Evolutionary conservation across 2,888 invertebrate genomes (phyloP).

Genomic region (Lithophane socia): DNA sequence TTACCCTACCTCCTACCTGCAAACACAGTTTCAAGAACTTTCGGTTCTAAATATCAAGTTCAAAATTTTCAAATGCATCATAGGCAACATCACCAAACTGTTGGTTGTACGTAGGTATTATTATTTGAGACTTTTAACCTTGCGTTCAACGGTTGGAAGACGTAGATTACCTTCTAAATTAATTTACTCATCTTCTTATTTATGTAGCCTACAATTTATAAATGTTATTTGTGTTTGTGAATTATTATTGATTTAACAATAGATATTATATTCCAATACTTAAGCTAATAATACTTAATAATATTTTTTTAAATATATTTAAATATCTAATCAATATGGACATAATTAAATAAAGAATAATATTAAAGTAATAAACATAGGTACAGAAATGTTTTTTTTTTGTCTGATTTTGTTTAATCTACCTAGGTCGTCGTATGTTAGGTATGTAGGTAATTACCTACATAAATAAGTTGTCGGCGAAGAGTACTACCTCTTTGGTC

Average conservation of each 20-base stretch:
- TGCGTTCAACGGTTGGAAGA: constrained; percentile 40
- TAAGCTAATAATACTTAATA: not conserved
- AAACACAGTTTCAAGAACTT: constrained; percentile 32
- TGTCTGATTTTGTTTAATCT: not conserved
- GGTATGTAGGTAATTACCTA: not conserved
- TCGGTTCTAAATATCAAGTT: constrained; percentile 39
- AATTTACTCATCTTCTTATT: constrained; percentile 29
- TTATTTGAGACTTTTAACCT: constrained; percentile 53
- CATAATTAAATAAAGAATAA: too few relatives aligned
- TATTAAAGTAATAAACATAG: too few relatives aligned
- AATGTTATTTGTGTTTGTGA: not conserved
- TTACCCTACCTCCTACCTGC: not conserved
- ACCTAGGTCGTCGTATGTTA: not conserved
- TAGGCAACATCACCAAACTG: constrained; percentile 12
- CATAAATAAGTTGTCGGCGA: not conserved
- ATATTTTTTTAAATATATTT: too few relatives aligned
- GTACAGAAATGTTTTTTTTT: too few relatives aligned
- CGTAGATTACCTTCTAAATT: constrained; percentile 53
- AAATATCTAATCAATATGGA: too few relatives aligned
- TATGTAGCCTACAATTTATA: not conserved
- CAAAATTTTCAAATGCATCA: constrained; percentile 13
- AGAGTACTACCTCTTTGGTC: too few relatives aligned
- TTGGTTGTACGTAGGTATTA: constrained; percentile 29
- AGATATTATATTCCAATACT: not conserved
- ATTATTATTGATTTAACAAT: constrained; percentile 30